Evolutionary conservation across 2,797 vertebrate species (phyloP), one percentile per base, ranked within the genome.

Genomic region (Phoxinus dragarum): DNA sequence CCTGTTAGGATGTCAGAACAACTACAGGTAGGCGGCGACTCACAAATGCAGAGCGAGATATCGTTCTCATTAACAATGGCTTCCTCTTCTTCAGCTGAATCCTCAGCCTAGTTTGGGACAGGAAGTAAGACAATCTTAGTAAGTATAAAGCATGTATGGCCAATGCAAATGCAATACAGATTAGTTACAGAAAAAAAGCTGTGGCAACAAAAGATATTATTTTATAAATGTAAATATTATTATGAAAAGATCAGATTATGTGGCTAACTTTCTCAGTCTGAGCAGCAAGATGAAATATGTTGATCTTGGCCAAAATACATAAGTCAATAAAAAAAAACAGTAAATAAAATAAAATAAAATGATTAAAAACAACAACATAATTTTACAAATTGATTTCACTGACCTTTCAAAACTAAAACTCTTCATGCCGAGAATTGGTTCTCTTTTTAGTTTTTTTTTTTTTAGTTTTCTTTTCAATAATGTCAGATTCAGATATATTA

Each of bases 1-100:
- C 96, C 89, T 61, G 94, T 94, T 86, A 96, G 92, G 92, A 93
- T 95, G 86, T 98, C 97, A 4, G 94, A 93, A 87, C 94, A 95
- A 86, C 95, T 94, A 86, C 97, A 96, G 14, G 94, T 95, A 80
- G 94, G 93, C 1, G 96, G 96, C 36, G 96, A 93, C 85, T 98
- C 97, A 71, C 91, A 96, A 90, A 96, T 95, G 88, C 96, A 97
- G 27, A 96, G 94, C 0, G 95, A 96, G 54, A 97, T 86, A 17
- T 97, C 95, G 38, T 97, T 96, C 82, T 98, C 97, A 0, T 95
- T 96, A 68, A 94, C 90, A 1, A 93, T 92, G 44, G 85, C 61
- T 82, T 97, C 96, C 71, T 97, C 97, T 10, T 97, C 96, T 87
- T 97, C 96, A 84, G 90, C 94, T 64, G 90, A 93, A 52, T 91